Evolutionary conservation across 2,797 vertebrate genomes (phyloP), one percentile per base, ranked within the genome.

Genomic region (Acanthiza pusilla): DNA sequence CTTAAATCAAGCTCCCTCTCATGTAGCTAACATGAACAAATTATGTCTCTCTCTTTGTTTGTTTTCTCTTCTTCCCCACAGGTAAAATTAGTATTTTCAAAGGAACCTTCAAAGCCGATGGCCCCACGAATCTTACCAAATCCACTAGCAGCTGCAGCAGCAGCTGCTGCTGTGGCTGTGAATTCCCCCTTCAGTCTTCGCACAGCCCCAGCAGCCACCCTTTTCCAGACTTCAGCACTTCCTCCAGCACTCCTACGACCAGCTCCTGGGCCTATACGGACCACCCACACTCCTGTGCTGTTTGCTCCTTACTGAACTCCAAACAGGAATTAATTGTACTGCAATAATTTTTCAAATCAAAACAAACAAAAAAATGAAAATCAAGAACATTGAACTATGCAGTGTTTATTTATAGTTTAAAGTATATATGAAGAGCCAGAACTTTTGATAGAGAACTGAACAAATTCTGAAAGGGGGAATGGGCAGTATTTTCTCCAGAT

Each of bases 261-360:
- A 25, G 98, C 99, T 87, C 99, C 99, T 0, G 99, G 99, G 91
- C 99, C 99, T 92, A 98, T 99, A 97, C 98, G 99, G 98, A 99
- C 99, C 97, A 96, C 99, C 96, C 99, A 99, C 91, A 98, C 99
- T 15, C 98, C 99, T 16, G 97, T 99, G 97, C 98, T 99, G 80
- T 99, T 99, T 94, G 98, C 99, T 97, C 99, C 99, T 42, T 99
- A 99, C 97, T 99, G 98, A 99, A 97, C 96, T 95, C 95, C 90
- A 92, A 81, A 94, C 79, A 87, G 96, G 97, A 97, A 98, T 96
- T 86, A 93, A 95, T 91, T 97, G 97, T 98, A 98, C 98, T 98
- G 99, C 99, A 99, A 99, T 99, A 99, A 99, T 98, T 98, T 98
- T 98, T 97, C 93, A 93, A 94, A 97, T 93, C 93, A 90, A 96